A percentile compares a stretch with the other conserved stretches of the same genome.
Evolutionary conservation across 2,113 vertebrate species (phyloP).

Genomic region (Indri indri): DNA sequence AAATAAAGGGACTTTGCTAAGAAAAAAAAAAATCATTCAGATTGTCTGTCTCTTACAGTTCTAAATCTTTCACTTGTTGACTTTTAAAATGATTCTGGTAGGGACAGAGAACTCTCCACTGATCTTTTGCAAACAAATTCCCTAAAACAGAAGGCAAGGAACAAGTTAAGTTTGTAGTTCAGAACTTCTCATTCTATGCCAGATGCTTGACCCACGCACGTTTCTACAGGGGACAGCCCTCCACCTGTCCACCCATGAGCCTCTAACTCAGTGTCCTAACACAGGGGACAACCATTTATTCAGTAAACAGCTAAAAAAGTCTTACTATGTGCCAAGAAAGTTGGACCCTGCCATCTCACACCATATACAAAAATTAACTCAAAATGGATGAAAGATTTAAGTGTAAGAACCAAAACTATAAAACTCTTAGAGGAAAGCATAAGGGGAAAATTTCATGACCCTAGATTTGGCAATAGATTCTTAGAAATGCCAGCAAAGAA

Average conservation of each 20-base stretch:
- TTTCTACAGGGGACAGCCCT: not conserved
- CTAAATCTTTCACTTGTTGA: not conserved
- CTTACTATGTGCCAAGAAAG: not conserved
- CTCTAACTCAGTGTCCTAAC: not conserved
- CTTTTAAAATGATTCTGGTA: constrained; percentile 6
- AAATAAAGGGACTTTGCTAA: not conserved
- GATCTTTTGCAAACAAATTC: constrained; percentile 14
- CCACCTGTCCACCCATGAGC: not conserved
- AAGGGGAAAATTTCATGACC: not conserved
- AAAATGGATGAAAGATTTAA: not conserved
- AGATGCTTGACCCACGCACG: not conserved
- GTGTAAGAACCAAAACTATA: not conserved
- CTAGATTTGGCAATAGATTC: not conserved
- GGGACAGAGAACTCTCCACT: not conserved
- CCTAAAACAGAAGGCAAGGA: not conserved
- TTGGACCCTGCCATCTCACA: not conserved
- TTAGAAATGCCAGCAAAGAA: not conserved
- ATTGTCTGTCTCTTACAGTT: not conserved
- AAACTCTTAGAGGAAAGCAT: not conserved
- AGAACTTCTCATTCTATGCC: not conserved
- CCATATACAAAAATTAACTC: not conserved
- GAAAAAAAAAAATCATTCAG: not conserved
- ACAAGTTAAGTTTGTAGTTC: not conserved
- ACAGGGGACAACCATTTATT: not conserved
- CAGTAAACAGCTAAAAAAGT: not conserved